phyloP scores from a whole-genome alignment of 2,797 vertebrate species.

The Telmatherina bonti region DNA sequence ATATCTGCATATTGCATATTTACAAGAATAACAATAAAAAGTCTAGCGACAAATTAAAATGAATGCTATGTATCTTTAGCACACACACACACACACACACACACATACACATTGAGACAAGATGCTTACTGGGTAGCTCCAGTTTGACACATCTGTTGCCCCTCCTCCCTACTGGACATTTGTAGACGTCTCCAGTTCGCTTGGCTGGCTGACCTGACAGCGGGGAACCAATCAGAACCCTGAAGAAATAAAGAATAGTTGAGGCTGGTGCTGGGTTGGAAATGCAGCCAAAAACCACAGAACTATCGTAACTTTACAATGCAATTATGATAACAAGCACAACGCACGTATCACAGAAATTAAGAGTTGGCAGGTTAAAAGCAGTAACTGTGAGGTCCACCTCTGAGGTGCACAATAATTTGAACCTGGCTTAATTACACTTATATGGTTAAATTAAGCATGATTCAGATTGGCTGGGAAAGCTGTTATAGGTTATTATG shows the following conservation, averaged over 20 bases:
- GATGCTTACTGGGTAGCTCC: constrained; percentile 89
- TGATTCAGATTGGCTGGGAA: constrained; percentile 22
- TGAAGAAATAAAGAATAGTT: constrained; percentile 57
- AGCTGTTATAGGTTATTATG: constrained; percentile 34
- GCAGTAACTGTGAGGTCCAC: constrained; percentile 6
- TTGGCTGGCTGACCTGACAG: constrained; percentile 90
- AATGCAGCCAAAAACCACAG: constrained; percentile 43
- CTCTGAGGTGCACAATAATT: constrained; percentile 19
- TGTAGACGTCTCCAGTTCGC: constrained; percentile 96
- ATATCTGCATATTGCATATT: neutral
- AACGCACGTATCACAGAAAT: constrained; percentile 30
- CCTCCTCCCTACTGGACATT: constrained; percentile 88
- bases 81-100: constrained; percentile 8
- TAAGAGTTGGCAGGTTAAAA: constrained; percentile 11
- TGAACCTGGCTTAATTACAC: constrained; percentile 31
- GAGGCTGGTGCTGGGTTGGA: constrained; percentile 18
- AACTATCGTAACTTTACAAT: constrained; percentile 22
- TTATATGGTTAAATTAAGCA: constrained; percentile 32
- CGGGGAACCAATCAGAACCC: constrained; percentile 97
- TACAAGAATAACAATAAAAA: neutral
- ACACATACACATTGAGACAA: constrained; percentile 6
- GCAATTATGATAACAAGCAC: constrained; percentile 32
- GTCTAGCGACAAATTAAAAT: neutral
- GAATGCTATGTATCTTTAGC: neutral
- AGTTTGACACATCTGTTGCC: constrained; percentile 87